Evolutionary conservation across 2,888 invertebrate genomes (phyloP), one percentile per base, ranked within the genome.

Genomic region (Adineta ricciae): DNA sequence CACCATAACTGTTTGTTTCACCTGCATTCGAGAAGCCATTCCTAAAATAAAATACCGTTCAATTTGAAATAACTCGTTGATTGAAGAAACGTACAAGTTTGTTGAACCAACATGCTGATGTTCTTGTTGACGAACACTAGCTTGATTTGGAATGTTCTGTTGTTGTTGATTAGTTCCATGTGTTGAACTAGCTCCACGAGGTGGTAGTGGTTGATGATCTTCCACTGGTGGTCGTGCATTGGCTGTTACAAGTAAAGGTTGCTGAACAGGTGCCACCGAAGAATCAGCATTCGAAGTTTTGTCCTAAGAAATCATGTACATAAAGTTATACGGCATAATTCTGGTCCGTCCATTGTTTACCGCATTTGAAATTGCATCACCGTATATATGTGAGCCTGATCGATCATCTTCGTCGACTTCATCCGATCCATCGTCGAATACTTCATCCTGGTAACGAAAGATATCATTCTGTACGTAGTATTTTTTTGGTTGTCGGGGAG

Each of bases 391-490:
- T 64, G 64, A 64, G 32, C 64, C 32, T 32, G 64, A 64, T 36
- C 64, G 64, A 64, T 64, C 64, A 64, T 64, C 64, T 19, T 64
- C 83, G 41, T 46, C 83, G 8, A 83, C 83, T 41, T 73, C 82
- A 50, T 85, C 85, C 8, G 85, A 85, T 19, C 54, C 52, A n/a
- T 94, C 94, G 87, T 92, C 91, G 88, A 93, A 93, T 83, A 93
- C 92, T 89, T 93, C 93, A 89, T 93, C 96, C 93, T 97, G 97
- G 91, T 97, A 98, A 87, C 97, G 94, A 92, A 98, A 98, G 91
- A 98, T 97, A 92, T 98, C 97, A 91, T 98, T 98, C 91, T 96
- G 96, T 86, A 98, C 97, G 91, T 97, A 98, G 92, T 96, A 98
- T 92, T 96, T 96, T 92, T 96, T 97, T 86, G 97, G 96, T 86